phyloP scores from a whole-genome alignment of 2,797 vertebrate species.

The Coccyzus lansbergi region DNA sequence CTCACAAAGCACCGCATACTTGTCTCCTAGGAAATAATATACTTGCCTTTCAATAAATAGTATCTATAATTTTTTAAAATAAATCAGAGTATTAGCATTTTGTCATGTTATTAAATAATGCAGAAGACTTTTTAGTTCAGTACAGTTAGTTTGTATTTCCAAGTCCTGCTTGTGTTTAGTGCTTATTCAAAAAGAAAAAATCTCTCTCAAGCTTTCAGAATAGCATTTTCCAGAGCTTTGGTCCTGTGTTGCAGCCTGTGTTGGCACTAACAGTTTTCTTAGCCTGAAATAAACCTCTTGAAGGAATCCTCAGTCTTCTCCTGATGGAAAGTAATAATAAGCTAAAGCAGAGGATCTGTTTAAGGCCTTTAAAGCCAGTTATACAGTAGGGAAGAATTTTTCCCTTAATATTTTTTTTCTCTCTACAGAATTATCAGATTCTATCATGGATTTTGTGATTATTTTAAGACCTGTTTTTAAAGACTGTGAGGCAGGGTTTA shows the following conservation, averaged over 20 bases:
- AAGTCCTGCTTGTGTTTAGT: neutral
- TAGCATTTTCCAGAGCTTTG: neutral
- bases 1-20: neutral
- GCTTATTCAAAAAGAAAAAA: neutral
- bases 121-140: neutral
- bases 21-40: neutral
- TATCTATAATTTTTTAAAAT: neutral
- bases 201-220: neutral
- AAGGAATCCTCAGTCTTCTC: neutral
- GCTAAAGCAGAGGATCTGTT: neutral
- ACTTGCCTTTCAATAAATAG: neutral
- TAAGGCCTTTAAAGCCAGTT: neutral
- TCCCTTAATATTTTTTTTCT: neutral
- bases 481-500: neutral
- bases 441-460: rapidly evolving
- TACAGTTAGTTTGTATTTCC: neutral
- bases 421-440: neutral
- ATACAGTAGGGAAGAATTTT: neutral
- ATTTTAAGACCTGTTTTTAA: neutral
- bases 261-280: neutral
- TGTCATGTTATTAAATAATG: neutral
- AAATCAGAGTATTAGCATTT: neutral
- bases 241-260: neutral
- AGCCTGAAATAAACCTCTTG: neutral
- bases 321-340: neutral